Base-by-base conservation (phyloP, 2,888 invertebrate species). In the Xanthorhoe spadicearia region DNA sequence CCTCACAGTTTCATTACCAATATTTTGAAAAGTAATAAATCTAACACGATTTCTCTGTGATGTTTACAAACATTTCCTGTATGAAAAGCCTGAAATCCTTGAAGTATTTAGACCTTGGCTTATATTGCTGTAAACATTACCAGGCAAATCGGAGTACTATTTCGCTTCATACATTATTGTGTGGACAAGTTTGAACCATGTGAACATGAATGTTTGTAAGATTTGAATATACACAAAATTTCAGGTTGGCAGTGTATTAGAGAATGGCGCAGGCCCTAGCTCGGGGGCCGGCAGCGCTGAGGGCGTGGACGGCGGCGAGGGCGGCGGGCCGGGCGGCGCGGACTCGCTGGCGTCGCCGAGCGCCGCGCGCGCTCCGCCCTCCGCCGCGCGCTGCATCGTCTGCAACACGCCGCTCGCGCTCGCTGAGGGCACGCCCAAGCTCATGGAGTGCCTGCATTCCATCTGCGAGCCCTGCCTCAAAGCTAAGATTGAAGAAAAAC, bases 361-460 rank as follows among this genome's bases (percentile, higher is more conserved):
- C 35, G 80, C 82, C 13, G 79, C 82, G 46, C 85, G 85, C 59
- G 69, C 82, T 0, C 69, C 82, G 43, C 79, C 80, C 61, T 68
- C 83, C 23, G 81, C 79, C 71, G 89, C 92, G 68, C 94, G 94
- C 83, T 95, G 95, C 81, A 94, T 94, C 69, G 91, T 93, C 81
- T 95, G 95, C 82, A 73, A 76, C 61, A 72, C 77, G 17, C 68
- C 81, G 68, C 87, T 93, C 32, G 78, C 86, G 62, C 81, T 79
- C 56, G 77, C 85, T n/a, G 90, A 90, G 1, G 93, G 93, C 77
- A 90, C 89, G 58, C 97, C 98, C 43, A 97, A 97, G 90, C 94
- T 98, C 68, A 92, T 98, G 81, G 97, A 97, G 88, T 98, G 98
- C 85, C 94, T 98, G 74, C 98, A 98, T 87, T 96, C 97, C 60